phyloP scores from a whole-genome alignment of 2,888 invertebrate species.

The Patella pellucida region DNA sequence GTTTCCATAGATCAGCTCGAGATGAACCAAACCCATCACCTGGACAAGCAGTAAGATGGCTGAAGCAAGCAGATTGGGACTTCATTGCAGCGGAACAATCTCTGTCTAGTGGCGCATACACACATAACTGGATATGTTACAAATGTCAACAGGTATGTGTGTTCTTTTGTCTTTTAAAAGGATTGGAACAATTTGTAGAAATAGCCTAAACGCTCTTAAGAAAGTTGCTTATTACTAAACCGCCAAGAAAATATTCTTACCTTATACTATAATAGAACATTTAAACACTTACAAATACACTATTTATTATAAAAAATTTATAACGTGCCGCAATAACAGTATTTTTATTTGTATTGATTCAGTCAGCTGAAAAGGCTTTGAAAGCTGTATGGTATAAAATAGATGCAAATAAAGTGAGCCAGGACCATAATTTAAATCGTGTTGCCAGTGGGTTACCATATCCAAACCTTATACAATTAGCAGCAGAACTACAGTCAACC shows the following conservation, averaged over 20 bases:
- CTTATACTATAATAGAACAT: too few relatives aligned
- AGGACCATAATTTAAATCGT: conserved; percentile 11
- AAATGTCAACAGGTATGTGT: conserved; percentile 49
- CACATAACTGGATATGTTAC: conserved; percentile 50
- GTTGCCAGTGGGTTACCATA: conserved; percentile 8
- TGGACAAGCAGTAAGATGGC: conserved; percentile 46
- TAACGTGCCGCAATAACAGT: too few relatives aligned
- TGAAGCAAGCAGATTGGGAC: conserved; percentile 47
- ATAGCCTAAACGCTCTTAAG: neutral
- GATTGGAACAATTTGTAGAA: conserved; percentile 16
- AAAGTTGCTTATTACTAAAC: too few relatives aligned
- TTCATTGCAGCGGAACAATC: conserved; percentile 39
- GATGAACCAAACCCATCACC: conserved; percentile 34
- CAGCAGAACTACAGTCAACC: neutral
- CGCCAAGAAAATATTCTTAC: too few relatives aligned
- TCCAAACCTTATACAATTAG: neutral
- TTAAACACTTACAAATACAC: too few relatives aligned
- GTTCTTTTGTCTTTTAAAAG: neutral
- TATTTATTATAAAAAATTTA: too few relatives aligned
- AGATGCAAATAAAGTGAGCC: conserved; percentile 17
- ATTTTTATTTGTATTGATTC: neutral
- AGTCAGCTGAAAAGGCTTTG: conserved; percentile 43
- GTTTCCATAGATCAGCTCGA: neutral
- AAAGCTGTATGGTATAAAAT: conserved; percentile 30
- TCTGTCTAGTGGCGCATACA: conserved; percentile 23